Conservation (phyloP, 1,140 invertebrate species). For the Calycopis cecrops region DNA sequence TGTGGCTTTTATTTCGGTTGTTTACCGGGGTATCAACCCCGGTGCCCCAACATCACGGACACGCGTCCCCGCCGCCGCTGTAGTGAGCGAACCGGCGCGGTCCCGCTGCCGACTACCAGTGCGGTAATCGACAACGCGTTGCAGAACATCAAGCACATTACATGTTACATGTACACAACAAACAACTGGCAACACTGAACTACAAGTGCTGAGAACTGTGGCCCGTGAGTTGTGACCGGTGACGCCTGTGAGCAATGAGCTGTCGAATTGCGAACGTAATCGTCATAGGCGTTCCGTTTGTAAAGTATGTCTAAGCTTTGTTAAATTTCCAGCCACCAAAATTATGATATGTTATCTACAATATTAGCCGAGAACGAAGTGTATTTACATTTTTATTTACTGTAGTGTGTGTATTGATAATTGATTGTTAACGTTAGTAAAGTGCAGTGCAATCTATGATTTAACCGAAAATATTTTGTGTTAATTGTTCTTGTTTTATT, state of each 20-base stretch:
- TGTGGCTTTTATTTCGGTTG: too few relatives aligned
- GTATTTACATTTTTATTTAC: constrained; percentile 43
- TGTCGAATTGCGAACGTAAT: constrained; percentile 31
- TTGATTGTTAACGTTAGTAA: constrained; percentile 47
- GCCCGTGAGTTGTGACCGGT: constrained; percentile 2
- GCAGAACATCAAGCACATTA: too few relatives aligned
- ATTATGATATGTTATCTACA: constrained; percentile 53
- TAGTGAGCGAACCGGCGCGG: too few relatives aligned
- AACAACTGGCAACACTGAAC: constrained; percentile 11
- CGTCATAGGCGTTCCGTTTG: constrained; percentile 50
- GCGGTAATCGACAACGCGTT: too few relatives aligned
- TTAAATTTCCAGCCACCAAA: constrained; percentile 45
- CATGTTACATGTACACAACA: too few relatives aligned
- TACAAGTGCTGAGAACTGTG: constrained; percentile 1
- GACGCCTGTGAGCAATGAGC: neutral
- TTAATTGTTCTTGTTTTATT: constrained; percentile 51
- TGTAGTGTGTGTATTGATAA: constrained; percentile 49
- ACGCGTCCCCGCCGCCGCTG: too few relatives aligned
- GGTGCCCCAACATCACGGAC: too few relatives aligned
- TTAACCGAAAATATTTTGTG: constrained; percentile 43
- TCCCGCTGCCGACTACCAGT: too few relatives aligned
- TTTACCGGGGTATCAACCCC: too few relatives aligned
- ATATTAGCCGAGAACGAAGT: constrained; percentile 50
- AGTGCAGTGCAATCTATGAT: constrained; percentile 53
- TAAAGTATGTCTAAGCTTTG: constrained; percentile 36